A percentile compares a stretch with the other conserved stretches of the same genome.
Conservation (phyloP, 2,113 vertebrate genomes). For the human (Homo sapiens) region DNA sequence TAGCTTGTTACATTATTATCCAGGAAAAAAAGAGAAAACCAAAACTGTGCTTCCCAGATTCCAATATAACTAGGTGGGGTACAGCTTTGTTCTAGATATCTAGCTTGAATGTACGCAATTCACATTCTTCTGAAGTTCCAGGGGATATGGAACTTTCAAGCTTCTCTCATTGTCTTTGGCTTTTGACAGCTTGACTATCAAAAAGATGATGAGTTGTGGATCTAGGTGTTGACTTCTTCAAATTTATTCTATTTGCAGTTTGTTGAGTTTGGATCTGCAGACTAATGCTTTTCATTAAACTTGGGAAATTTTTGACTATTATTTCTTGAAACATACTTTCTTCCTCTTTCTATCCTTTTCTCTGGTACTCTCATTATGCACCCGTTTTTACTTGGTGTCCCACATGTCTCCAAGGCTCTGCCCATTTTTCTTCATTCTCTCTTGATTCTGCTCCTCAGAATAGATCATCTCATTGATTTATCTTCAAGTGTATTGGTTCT, state of each 20-base stretch:
- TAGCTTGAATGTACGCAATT: neutral
- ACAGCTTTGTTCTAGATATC: neutral
- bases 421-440: neutral
- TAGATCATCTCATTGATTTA: neutral
- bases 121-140: neutral
- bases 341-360: neutral
- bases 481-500: neutral
- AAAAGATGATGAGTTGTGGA: neutral
- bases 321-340: neutral
- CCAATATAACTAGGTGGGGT: neutral
- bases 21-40: neutral
- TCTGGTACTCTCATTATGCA: neutral
- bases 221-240: neutral
- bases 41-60: neutral
- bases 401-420: neutral
- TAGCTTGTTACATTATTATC: neutral
- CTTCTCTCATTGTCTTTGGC: neutral
- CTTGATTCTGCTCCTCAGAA: neutral
- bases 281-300: neutral
- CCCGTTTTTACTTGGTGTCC: neutral
- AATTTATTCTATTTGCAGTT: neutral
- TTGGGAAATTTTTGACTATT: neutral
- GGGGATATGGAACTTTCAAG: neutral
- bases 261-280: neutral
- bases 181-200: neutral